Evolutionary conservation across 2,888 invertebrate species (phyloP).

Genomic region (Pseudeuparius sepicola): DNA sequence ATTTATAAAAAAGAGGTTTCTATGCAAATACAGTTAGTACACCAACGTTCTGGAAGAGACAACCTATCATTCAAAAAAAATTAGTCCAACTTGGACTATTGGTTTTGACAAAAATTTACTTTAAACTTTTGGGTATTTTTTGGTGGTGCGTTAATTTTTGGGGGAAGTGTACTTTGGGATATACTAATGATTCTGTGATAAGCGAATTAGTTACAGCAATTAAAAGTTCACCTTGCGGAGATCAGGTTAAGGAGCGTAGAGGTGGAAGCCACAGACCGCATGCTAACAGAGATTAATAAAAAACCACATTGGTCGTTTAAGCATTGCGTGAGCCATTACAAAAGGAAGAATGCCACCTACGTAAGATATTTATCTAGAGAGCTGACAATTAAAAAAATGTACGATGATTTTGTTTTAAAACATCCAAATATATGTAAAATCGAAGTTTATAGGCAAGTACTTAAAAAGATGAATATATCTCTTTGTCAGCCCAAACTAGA

Average conservation of each 20-base stretch:
- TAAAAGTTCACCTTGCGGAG: slow-evolving; percentile 10
- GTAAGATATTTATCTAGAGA: slow-evolving; percentile 12
- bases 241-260: slow-evolving; percentile 11
- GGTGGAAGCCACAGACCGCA: no score
- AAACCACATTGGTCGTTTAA: slow-evolving; percentile 7
- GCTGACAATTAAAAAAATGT: slow-evolving; percentile 11
- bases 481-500: slow-evolving; percentile 12
- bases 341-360: slow-evolving; percentile 12
- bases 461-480: slow-evolving; percentile 13
- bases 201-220: slow-evolving; percentile 16
- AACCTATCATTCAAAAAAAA: no score
- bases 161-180: slow-evolving; percentile 17
- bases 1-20: no score
- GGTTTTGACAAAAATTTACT: no score
- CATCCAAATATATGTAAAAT: slow-evolving; percentile 13
- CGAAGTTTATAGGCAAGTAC: slow-evolving; percentile 10
- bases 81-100: no score
- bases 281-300: no score
- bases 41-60: no score
- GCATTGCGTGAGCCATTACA: slow-evolving; percentile 12
- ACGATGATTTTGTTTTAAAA: slow-evolving; percentile 11
- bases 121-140: no score
- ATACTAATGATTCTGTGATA: slow-evolving; percentile 18
- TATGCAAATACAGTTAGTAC: no score
- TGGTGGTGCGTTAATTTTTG: no score